These are phyloP conservation scores for Candidula unifasciata DNA, from an alignment of 2,888 invertebrate species.

Conservation along the genomic window DNA sequence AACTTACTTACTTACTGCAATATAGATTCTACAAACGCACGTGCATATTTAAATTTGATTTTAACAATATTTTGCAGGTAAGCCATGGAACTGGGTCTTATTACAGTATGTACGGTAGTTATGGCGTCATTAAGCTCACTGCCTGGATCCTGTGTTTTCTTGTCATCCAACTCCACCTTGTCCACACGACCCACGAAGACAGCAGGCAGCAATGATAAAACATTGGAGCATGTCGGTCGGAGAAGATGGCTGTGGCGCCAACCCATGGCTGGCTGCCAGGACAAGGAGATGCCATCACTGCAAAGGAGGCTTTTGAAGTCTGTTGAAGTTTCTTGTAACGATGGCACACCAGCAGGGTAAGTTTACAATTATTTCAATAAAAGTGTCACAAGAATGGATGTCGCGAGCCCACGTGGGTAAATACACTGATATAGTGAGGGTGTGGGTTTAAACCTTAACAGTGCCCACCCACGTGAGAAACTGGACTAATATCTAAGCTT, in stretches of 20 bases:
- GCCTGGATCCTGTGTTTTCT: background rate
- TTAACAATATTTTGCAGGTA: background rate
- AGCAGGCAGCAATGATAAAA: background rate
- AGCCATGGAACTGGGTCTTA: slow-evolving; percentile 15
- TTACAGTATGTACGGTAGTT: slow-evolving; percentile 10
- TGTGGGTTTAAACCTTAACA: too few species aligned
- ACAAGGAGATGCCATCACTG: slow-evolving; percentile 67
- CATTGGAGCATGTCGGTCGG: slow-evolving; percentile 52
- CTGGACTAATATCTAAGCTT: too few species aligned
- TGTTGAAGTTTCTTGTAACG: slow-evolving; percentile 70
- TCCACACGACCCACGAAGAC: background rate
- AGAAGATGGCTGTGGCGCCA: slow-evolving; percentile 56
- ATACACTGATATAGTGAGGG: too few species aligned
- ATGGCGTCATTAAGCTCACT: background rate
- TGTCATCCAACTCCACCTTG: background rate
- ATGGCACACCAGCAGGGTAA: slow-evolving; percentile 73
- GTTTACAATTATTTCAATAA: too few species aligned
- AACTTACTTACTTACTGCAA: too few species aligned
- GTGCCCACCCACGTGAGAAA: too few species aligned
- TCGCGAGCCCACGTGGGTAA: too few species aligned
- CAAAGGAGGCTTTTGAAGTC: slow-evolving; percentile 64
- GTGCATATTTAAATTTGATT: too few species aligned
- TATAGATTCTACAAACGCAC: too few species aligned
- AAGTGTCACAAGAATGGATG: too few species aligned
- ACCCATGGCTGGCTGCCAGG: slow-evolving; percentile 68